Conservation (phyloP, 2,113 vertebrate species). For the Daboia siamensis region DNA sequence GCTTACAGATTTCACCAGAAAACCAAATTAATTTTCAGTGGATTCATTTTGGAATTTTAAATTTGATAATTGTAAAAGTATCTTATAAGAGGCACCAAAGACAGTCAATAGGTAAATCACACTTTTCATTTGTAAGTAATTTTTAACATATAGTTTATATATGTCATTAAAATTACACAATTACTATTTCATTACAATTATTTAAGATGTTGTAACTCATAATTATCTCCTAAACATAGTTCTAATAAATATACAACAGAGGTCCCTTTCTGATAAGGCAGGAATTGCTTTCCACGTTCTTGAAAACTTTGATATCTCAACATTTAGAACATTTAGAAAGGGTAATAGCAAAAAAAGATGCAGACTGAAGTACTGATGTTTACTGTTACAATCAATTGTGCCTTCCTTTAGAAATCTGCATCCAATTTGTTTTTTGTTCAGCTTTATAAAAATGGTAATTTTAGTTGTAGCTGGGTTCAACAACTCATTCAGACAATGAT, state of each 20-base stretch:
- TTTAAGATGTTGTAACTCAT: neutral
- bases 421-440: neutral
- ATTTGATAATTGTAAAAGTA: neutral
- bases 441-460: neutral
- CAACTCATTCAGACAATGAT: neutral
- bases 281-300: neutral
- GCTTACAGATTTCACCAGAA: neutral
- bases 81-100: accelerated
- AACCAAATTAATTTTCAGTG: neutral
- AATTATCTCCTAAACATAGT: neutral
- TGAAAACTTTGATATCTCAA: neutral
- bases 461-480: neutral
- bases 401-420: neutral
- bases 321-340: neutral
- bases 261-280: neutral
- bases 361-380: neutral
- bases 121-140: neutral
- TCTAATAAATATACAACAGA: neutral
- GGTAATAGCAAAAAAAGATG: neutral
- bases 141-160: neutral
- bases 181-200: neutral
- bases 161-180: neutral
- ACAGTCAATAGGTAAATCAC: neutral
- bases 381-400: neutral
- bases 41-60: neutral